phyloP scores from a whole-genome alignment of 1,140 invertebrate species.

The Drosophila willistoni region DNA sequence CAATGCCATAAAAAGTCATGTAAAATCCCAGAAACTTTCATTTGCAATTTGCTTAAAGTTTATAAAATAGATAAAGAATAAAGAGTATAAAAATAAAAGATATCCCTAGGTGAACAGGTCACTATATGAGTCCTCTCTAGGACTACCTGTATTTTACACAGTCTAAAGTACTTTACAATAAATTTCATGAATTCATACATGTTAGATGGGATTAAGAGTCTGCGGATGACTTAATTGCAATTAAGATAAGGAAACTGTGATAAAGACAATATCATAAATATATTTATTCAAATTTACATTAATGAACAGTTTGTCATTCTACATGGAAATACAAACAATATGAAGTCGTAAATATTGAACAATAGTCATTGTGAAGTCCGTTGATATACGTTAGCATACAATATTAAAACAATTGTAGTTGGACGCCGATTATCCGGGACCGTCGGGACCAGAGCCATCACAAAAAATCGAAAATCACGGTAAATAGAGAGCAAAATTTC shows the following conservation, averaged over 20 bases:
- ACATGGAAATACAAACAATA: too few species aligned
- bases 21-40: conserved; percentile 67
- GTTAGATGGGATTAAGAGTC: neutral
- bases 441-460: too few species aligned
- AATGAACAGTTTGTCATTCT: too few species aligned
- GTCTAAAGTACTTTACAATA: neutral
- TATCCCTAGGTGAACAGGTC: neutral
- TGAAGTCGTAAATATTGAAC: too few species aligned
- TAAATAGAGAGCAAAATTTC: too few species aligned
- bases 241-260: neutral
- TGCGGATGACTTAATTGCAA: neutral
- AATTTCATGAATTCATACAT: neutral
- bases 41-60: conserved; percentile 70
- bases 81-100: neutral
- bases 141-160: neutral
- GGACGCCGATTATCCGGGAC: too few species aligned
- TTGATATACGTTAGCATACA: too few species aligned
- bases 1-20: conserved; percentile 64
- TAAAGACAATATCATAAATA: too few species aligned
- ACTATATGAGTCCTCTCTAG: neutral
- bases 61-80: conserved; percentile 52
- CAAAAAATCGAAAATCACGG: too few species aligned
- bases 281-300: too few species aligned
- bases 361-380: too few species aligned
- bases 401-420: too few species aligned